Percentiles rank a stretch among this genome's conserved stretches.
These are phyloP conservation scores for Chrysolina oricalcia DNA, from an alignment of 2,888 invertebrate genomes.

Conservation along the genomic window DNA sequence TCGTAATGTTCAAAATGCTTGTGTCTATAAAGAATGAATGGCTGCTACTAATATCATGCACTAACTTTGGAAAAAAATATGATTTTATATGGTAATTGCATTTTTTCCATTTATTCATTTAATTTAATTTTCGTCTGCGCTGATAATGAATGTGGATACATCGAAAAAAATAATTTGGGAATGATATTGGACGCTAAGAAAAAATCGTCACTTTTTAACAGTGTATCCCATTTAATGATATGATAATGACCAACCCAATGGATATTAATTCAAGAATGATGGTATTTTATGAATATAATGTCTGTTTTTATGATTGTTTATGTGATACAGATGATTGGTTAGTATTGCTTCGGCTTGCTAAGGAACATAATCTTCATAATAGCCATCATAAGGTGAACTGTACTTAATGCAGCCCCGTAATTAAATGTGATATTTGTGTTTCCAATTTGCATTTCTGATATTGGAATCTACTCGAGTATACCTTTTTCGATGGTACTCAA, in stretches of 20 bases:
- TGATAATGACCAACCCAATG: conserved; percentile 67
- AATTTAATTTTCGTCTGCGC: too few relatives aligned
- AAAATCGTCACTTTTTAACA: conserved; percentile 49
- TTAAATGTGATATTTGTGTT: conserved; percentile 69
- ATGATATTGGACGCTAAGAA: not conserved
- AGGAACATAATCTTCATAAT: conserved; percentile 60
- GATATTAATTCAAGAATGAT: conserved; percentile 71
- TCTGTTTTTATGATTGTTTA: conserved; percentile 72
- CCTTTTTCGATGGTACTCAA: conserved; percentile 49
- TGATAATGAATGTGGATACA: too few relatives aligned
- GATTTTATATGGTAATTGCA: too few relatives aligned
- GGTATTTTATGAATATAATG: conserved; percentile 71
- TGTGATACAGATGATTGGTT: conserved; percentile 72
- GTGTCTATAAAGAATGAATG: too few relatives aligned
- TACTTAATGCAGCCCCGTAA: conserved; percentile 60
- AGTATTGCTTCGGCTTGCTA: conserved; percentile 64
- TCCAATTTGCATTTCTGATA: conserved; percentile 64
- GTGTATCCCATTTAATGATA: conserved; percentile 64
- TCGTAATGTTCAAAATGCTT: too few relatives aligned
- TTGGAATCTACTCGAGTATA: conserved; percentile 44
- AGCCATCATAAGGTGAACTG: conserved; percentile 54
- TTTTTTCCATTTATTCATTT: too few relatives aligned
- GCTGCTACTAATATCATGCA: too few relatives aligned
- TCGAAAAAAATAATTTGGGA: not conserved
- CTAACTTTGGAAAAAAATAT: too few relatives aligned